These are phyloP conservation scores for Drosophila tropicalis DNA, from an alignment of 1,140 invertebrate species.

Conservation along the genomic window DNA sequence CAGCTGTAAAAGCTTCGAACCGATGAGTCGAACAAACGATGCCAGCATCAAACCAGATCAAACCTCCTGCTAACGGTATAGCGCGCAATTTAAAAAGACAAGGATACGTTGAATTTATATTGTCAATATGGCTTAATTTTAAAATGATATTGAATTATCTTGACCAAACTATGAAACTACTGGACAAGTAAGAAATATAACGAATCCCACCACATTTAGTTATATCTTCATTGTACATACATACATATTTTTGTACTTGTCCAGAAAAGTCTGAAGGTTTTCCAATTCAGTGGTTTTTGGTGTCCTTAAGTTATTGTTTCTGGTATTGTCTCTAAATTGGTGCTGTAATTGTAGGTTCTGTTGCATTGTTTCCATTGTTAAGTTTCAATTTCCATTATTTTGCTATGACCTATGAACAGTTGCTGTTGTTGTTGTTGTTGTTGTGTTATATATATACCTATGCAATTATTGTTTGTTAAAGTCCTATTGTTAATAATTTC, in stretches of 20 bases:
- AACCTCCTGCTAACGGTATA: too few relatives aligned
- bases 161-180: too few relatives aligned
- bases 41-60: too few relatives aligned
- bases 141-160: too few relatives aligned
- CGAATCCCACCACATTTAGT: too few relatives aligned
- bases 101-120: too few relatives aligned
- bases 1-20: too few relatives aligned
- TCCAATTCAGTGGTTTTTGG: not conserved
- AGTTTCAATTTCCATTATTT: not conserved
- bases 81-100: too few relatives aligned
- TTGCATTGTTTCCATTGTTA: not conserved
- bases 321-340: not conserved
- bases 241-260: not conserved
- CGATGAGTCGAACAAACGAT: too few relatives aligned
- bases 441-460: not conserved
- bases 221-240: too few relatives aligned
- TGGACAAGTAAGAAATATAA: too few relatives aligned
- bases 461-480: constrained; percentile 1
- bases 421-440: not conserved
- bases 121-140: too few relatives aligned
- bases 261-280: not conserved
- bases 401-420: not conserved
- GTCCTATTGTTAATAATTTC: not conserved
- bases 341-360: constrained; percentile 1
- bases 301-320: not conserved